Percentiles rank a stretch among this genome's conserved stretches.
These are phyloP conservation scores for Muscicapa adusta DNA, from an alignment of 2,113 vertebrate genomes.

Conservation along the genomic window DNA sequence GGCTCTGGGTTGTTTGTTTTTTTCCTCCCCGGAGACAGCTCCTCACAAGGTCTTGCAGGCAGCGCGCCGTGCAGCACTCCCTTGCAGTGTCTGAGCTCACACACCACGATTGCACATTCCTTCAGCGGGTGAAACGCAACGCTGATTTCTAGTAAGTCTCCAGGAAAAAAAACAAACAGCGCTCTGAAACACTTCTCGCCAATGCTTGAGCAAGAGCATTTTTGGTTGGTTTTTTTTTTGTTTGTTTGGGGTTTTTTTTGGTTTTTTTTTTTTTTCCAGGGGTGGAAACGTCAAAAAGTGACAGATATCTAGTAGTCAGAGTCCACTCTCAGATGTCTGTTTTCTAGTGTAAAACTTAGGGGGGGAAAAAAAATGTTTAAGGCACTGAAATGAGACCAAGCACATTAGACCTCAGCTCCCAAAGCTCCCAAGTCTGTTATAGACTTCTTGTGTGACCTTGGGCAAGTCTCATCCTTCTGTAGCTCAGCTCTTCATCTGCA, in stretches of 20 bases:
- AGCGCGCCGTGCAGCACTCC: neutral
- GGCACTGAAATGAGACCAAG: neutral
- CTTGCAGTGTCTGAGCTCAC: neutral
- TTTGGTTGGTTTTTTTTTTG: neutral
- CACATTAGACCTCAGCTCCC: neutral
- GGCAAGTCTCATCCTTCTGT: neutral
- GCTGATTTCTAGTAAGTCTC: neutral
- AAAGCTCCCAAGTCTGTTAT: neutral
- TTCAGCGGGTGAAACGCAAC: neutral
- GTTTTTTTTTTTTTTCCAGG: neutral
- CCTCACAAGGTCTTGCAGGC: neutral
- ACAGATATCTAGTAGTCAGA: neutral
- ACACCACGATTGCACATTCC: neutral
- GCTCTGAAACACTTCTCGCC: neutral
- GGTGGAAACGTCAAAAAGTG: neutral
- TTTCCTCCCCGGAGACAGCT: neutral
- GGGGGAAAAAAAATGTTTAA: neutral
- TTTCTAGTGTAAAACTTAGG: neutral
- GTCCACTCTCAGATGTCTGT: neutral
- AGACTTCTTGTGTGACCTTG: conserved; percentile 60
- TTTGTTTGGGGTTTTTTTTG: too few relatives aligned
- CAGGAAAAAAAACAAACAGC: neutral
- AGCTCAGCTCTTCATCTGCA: neutral
- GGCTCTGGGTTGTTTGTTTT: neutral
- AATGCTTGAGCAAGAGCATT: neutral